Percentiles rank a stretch among this genome's conserved stretches.
phyloP scores from a whole-genome alignment of 1,140 invertebrate genomes.

The Drosophila nasuta region DNA sequence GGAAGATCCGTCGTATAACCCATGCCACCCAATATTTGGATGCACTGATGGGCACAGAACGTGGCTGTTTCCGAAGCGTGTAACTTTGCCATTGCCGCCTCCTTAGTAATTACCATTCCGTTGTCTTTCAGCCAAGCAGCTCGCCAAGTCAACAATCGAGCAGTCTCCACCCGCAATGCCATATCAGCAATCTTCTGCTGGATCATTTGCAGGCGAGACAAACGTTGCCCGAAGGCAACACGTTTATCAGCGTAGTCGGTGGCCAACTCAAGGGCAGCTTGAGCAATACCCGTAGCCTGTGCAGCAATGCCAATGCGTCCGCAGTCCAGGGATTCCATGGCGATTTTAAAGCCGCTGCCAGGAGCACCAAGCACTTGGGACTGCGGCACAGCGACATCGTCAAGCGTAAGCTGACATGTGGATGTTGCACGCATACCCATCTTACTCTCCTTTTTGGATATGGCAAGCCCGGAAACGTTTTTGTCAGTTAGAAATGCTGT shows the following conservation, averaged over 20 bases:
- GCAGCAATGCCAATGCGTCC: conserved; percentile 96
- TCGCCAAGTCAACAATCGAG: conserved; percentile 95
- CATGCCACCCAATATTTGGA: conserved; percentile 90
- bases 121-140: conserved; percentile 96
- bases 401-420: conserved; percentile 96
- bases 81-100: conserved; percentile 98
- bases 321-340: conserved; percentile 95
- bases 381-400: conserved; percentile 93
- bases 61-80: conserved; percentile 97
- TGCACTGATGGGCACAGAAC: conserved; percentile 93
- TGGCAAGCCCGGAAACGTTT: conserved; percentile 88
- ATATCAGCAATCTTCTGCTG: conserved; percentile 97
- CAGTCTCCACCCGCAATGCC: conserved; percentile 92
- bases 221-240: conserved; percentile 93
- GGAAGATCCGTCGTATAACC: conserved; percentile 98
- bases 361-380: conserved; percentile 91
- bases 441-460: conserved; percentile 98
- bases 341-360: conserved; percentile 96
- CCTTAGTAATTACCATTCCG: conserved; percentile 94
- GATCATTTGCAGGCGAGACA: conserved; percentile 94
- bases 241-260: conserved; percentile 96
- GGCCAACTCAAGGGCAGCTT: conserved; percentile 96
- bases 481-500: conserved; percentile 95
- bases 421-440: conserved; percentile 96
- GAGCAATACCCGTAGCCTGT: conserved; percentile 95